Evolutionary conservation across 2,113 vertebrate species (phyloP), one percentile per base, ranked within the genome.

Genomic region (Engraulis encrasicolus): DNA sequence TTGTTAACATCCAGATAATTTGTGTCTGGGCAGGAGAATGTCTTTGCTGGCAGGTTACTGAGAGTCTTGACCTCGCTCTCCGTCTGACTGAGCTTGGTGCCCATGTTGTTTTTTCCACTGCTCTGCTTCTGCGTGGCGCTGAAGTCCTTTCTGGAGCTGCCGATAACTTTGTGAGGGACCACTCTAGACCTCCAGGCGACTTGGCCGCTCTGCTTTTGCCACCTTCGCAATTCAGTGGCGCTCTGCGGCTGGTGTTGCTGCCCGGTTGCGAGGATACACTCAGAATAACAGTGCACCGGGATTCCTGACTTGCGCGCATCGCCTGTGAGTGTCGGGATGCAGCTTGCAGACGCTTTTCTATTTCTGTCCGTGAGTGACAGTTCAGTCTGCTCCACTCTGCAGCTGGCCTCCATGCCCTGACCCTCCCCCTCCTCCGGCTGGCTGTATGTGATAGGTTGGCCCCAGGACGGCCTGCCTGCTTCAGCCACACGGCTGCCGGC

Each of bases 301-400:
- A 88, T 83, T 90, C 81, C 90, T 34, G 89, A 83, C 89, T 86
- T 86, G 61, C 82, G 91, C 84, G 89, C 89, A 86, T 81, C 7
- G 71, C 84, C 66, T 50, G 58, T 83, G 82, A 90, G 90, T 89
- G 91, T 93, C 90, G 89, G 91, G 87, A 92, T 93, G 89, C 91
- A 90, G 82, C 81, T 88, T 85, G 86, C 87, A 27, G 81, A 85
- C 23, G 31, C 87, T 81, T 85, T 85, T 92, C 93, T 94, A 95
- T 95, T 94, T 91, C 91, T 93, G 91, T 93, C 85, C 0, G 54
- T 88, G 87, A 89, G 14, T 91, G 94, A 94, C 93, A 93, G 91
- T 91, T 91, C 91, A 89, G 92, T 91, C 92, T 92, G 93, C 90
- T 78, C 84, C 80, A 87, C 84, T 87, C 89, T 87, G 50, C 86